These are phyloP conservation scores for Ptyas mucosa DNA, from an alignment of 2,113 vertebrate species.

Conservation along the genomic window DNA sequence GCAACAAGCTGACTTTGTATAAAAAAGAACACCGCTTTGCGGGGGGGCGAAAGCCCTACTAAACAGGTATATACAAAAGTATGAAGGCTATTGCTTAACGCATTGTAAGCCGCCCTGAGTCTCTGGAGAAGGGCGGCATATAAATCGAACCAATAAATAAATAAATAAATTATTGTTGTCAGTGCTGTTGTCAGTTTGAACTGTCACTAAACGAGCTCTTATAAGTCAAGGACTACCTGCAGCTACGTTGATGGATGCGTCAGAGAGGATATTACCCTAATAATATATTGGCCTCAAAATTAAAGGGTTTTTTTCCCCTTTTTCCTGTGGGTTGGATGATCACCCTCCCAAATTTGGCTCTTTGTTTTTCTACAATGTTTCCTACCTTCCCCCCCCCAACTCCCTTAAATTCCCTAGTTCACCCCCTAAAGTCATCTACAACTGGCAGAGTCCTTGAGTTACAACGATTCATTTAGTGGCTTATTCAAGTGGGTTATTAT, in stretches of 20 bases:
- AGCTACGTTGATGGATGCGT: not conserved
- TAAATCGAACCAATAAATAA: too few relatives aligned
- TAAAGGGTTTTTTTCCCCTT: not conserved
- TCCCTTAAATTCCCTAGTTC: not conserved
- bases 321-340: not conserved
- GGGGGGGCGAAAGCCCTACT: too few relatives aligned
- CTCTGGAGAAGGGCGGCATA: too few relatives aligned
- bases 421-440: not conserved
- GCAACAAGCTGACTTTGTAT: too few relatives aligned
- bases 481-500: not conserved
- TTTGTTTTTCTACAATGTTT: not conserved
- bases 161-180: not conserved
- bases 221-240: not conserved
- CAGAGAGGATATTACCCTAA: not conserved
- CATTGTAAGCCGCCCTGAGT: too few relatives aligned
- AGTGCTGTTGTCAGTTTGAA: not conserved
- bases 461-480: not conserved
- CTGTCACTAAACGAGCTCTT: not conserved
- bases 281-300: not conserved
- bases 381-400: not conserved
- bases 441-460: not conserved
- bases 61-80: too few relatives aligned
- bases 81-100: too few relatives aligned
- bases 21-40: too few relatives aligned
- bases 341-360: too few relatives aligned